phyloP scores from a whole-genome alignment of 2,888 invertebrate genomes.

The Anaspis maculata region DNA sequence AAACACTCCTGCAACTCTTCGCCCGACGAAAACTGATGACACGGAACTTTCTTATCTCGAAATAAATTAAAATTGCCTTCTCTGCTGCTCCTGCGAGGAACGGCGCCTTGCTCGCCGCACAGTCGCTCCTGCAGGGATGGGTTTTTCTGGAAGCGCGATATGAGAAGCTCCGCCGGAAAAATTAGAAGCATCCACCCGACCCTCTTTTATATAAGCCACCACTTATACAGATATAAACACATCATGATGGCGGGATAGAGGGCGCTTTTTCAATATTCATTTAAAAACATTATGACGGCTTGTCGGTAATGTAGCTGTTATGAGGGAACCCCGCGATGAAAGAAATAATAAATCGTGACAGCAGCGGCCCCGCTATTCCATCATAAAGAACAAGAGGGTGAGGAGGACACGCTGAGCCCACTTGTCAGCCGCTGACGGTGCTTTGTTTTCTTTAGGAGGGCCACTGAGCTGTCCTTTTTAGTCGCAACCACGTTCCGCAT shows the following conservation, averaged over 20 bases:
- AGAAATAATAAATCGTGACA: slow-evolving; percentile 16
- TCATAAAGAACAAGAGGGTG: slow-evolving; percentile 14
- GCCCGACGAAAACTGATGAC: slow-evolving; percentile 38
- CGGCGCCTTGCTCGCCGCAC: too few species aligned
- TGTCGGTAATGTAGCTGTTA: slow-evolving; percentile 15
- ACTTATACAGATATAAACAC: too few species aligned
- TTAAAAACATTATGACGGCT: too few species aligned
- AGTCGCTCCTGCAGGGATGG: too few species aligned
- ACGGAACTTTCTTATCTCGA: slow-evolving; percentile 39
- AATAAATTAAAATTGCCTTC: slow-evolving; percentile 29
- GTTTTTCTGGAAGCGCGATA: too few species aligned
- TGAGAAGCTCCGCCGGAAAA: too few species aligned
- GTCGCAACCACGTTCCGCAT: slow-evolving; percentile 36
- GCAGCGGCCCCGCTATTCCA: too few species aligned
- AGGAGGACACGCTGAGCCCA: slow-evolving; percentile 9
- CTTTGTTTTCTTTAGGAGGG: slow-evolving; percentile 28
- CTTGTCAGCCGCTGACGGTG: slow-evolving; percentile 15
- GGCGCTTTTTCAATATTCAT: too few species aligned
- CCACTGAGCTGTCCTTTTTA: slow-evolving; percentile 33
- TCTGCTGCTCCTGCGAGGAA: too few species aligned
- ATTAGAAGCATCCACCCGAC: too few species aligned
- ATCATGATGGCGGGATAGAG: too few species aligned
- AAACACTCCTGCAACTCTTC: slow-evolving; percentile 34
- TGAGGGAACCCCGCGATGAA: slow-evolving; percentile 9
- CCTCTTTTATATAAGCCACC: too few species aligned